Evolutionary conservation across 2,797 vertebrate genomes (phyloP), one percentile per base, ranked within the genome.

Genomic region (Zonotrichia albicollis): DNA sequence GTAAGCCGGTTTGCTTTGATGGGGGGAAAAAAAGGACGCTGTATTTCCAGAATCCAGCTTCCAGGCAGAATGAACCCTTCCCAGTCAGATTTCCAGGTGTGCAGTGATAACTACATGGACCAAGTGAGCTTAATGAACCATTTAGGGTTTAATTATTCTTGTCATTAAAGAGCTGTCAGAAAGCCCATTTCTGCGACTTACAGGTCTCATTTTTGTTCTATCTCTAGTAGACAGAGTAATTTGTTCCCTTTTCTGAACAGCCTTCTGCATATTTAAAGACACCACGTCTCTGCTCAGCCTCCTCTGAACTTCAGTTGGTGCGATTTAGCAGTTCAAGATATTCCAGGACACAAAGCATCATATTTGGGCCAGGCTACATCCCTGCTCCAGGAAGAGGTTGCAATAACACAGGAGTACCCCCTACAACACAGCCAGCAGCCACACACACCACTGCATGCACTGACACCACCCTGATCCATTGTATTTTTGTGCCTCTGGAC

Each of bases 361-460:
- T 22, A 42, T 8, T 1, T 14, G 30, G 5, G 4, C 13, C 23
- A 58, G n/a, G n/a, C n/a, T 14, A 12, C 5, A 16, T 11, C 38
- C n/a, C 30, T 34, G 13, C 43, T 65, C 23, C 8, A 2, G 48
- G 32, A 51, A n/a, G 18, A n/a, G 29, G 18, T 0, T 48, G 36
- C 17, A 64, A 0, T 14, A 58, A 22, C n/a, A 16, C 3, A 6
- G 12, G 2, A 50, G 9, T 19, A 19, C 36, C 45, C 16, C 9
- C 45, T 3, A 0, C 12, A 30, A 26, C 36, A 64, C 6, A 19
- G 20, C 45, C 61, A 36, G 16, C 38, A 72, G 34, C 45, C 45
- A 16, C n/a, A 20, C n/a, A 12, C 15, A 17, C 21, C 11, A 2
- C 11, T 2, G 0, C 1, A 5, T 1, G 7, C 18, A 13, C 45